Evolutionary conservation across 2,797 vertebrate species (phyloP), one percentile per base, ranked within the genome.

Genomic region (Peromyscus aztecus): DNA sequence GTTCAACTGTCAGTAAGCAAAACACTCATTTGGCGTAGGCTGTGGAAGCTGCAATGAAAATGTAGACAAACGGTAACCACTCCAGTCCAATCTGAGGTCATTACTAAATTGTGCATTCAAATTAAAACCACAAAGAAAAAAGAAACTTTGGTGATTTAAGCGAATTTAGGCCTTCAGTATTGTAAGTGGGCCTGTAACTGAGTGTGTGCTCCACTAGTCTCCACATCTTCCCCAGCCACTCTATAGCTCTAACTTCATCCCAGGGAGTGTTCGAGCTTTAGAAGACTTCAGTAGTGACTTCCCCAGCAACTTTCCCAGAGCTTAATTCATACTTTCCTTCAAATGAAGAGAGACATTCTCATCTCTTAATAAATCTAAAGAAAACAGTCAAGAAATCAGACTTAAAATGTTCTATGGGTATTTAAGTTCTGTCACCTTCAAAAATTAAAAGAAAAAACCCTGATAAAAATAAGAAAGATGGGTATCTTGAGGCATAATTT

Each of bases 271-370:
- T 69, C 16, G 75, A 67, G 23, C 13, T 82, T 78, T 95, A 65
- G 34, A 65, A 92, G 29, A 34, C 80, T 82, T 69, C 90, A 88
- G 82, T 65, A 34, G n/a, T 63, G 88, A 96, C 78, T 89, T 98
- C 97, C 90, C 81, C 95, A 96, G 96, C 97, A 97, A 96, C 78
- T 96, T 95, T 94, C 77, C 6, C 87, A 93, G 43, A 95, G 96
- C 80, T 94, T 96, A 95, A 96, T 97, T 97, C 92, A 73, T 85
- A 93, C 93, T 63, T 80, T 69, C 73, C 27, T 52, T 87, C 19
- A 87, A 61, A 52, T 40, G 34, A 34, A 52, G 49, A 57, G n/a
- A 86, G 34, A 90, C 84, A 89, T 96, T 96, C 90, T 49, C 77
- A 94, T 43, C 96, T 92, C 77, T 97, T 73, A 98, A 92, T 65